Evolutionary conservation across 2,113 vertebrate genomes (phyloP).

Genomic region (Charadrius vociferus): DNA sequence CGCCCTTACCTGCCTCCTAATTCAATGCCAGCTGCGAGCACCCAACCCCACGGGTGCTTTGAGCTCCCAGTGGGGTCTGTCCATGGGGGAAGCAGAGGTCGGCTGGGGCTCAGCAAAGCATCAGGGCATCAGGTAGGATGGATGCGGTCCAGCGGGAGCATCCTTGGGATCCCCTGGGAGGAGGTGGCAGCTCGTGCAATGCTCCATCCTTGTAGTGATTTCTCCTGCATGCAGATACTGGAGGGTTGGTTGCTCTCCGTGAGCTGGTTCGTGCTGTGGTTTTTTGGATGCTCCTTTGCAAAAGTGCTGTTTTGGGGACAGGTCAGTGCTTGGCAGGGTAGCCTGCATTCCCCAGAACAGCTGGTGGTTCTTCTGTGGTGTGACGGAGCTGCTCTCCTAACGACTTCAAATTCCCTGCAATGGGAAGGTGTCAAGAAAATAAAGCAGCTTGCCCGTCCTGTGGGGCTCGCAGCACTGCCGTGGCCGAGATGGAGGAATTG

Average conservation of each 20-base stretch:
- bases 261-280: neutral
- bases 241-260: rapidly evolving
- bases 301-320: neutral
- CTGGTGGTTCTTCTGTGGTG: neutral
- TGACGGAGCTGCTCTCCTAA: neutral
- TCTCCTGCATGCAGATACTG: rapidly evolving
- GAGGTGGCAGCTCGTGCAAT: neutral
- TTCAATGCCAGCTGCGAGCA: neutral
- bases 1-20: neutral
- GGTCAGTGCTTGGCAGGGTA: neutral
- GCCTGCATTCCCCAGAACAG: neutral
- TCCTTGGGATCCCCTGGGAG: neutral
- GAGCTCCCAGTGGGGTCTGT: neutral
- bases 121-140: neutral
- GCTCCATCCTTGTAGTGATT: neutral
- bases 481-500: neutral
- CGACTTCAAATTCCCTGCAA: neutral
- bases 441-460: neutral
- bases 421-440: constrained; percentile 1
- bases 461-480: rapidly evolving
- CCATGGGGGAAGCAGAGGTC: neutral
- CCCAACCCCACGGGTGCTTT: neutral
- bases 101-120: neutral
- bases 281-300: neutral
- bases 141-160: neutral